A percentile compares a stretch with the other conserved stretches of the same genome.
These are phyloP conservation scores for Chymomyza fuscimana DNA, from an alignment of 2,888 invertebrate genomes.

Conservation along the genomic window DNA sequence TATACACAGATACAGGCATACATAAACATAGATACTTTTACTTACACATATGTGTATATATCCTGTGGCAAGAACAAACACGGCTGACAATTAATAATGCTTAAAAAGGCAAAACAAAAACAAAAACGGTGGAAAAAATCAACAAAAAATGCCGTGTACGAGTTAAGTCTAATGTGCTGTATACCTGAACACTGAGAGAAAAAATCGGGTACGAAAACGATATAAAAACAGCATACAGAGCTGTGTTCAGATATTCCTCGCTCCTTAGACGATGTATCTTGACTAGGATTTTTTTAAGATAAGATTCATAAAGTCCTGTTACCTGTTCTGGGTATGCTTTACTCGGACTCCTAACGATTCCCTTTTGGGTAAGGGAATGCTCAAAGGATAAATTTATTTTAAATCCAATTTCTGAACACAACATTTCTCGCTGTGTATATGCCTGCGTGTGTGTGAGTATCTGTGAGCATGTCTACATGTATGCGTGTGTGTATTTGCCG, in stretches of 20 bases:
- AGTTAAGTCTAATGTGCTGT: conserved; percentile 6
- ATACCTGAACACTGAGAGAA: background rate
- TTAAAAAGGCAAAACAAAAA: conserved; percentile 61
- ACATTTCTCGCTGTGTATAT: background rate
- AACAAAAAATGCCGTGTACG: conserved; percentile 15
- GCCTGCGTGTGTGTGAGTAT: background rate
- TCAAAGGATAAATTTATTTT: no score
- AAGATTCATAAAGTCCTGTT: no score
- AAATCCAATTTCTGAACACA: no score
- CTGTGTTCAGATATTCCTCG: no score
- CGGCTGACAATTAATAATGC: conserved; percentile 74
- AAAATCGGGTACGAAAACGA: no score
- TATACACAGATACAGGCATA: background rate
- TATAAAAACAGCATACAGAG: no score
- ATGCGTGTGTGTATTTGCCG: conserved; percentile 17
- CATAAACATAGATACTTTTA: conserved; percentile 20
- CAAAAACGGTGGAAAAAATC: conserved; percentile 50
- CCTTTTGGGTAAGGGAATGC: no score
- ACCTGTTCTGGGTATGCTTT: no score
- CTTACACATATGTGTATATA: background rate
- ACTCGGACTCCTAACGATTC: no score
- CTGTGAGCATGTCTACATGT: conserved; percentile 2
- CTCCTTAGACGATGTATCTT: no score
- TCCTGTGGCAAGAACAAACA: conserved; percentile 61
- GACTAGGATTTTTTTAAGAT: no score